phyloP scores from a whole-genome alignment of 2,888 invertebrate genomes.

The Cheilosia impressa region DNA sequence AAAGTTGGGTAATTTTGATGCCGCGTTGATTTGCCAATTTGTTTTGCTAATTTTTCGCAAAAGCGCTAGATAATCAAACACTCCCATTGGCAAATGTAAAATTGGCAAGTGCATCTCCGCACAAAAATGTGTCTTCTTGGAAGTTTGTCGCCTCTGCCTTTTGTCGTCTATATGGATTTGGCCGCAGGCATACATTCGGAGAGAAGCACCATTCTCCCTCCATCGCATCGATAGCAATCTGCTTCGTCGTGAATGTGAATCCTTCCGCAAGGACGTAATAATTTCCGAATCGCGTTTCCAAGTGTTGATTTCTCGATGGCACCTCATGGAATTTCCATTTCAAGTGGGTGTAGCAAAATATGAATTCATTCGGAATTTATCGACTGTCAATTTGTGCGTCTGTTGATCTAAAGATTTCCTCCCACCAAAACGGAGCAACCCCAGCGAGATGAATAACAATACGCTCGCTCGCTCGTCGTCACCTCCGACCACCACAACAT shows the following conservation, averaged over 20 bases:
- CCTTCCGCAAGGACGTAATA: constrained; percentile 68
- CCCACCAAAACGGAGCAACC: constrained; percentile 42
- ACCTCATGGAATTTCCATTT: constrained; percentile 58
- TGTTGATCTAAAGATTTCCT: constrained; percentile 26
- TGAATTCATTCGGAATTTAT: constrained; percentile 63
- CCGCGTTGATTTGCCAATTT: no score
- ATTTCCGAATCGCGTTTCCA: constrained; percentile 72
- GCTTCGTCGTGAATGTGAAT: constrained; percentile 51
- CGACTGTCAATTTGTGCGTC: constrained; percentile 69
- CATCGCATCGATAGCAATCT: constrained; percentile 63
- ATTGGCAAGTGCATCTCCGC: constrained; percentile 38
- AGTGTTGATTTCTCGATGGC: constrained; percentile 72
- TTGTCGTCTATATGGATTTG: constrained; percentile 27
- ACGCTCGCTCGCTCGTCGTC: constrained; percentile 6
- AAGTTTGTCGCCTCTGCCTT: constrained; percentile 22
- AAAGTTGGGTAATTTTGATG: no score
- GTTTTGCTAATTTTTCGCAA: no score
- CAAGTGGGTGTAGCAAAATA: constrained; percentile 13
- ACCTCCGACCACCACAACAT: not conserved
- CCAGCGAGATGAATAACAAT: constrained; percentile 67
- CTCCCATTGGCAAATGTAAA: constrained; percentile 23
- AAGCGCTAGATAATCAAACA: not conserved
- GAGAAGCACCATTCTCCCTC: constrained; percentile 13
- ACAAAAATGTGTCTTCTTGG: constrained; percentile 21
- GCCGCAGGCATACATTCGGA: not conserved